These are phyloP conservation scores for Pseudocheirus occidentalis DNA, from an alignment of 2,797 vertebrate genomes.

Conservation along the genomic window DNA sequence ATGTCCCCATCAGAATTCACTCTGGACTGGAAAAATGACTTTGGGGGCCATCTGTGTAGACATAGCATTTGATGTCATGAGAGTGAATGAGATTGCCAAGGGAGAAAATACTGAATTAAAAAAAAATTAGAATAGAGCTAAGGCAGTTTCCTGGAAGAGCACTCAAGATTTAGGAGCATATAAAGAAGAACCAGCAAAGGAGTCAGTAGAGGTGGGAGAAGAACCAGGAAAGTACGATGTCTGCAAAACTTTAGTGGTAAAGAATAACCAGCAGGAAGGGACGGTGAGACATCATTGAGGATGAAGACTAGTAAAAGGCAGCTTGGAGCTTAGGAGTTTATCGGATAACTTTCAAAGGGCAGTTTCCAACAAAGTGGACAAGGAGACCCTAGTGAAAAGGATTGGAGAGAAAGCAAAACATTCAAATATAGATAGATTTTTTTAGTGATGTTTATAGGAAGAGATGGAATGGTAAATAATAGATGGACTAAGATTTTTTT, in stretches of 20 bases:
- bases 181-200: not conserved
- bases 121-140: conserved; percentile 1
- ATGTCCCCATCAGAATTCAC: too few relatives aligned
- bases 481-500: not conserved
- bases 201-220: not conserved
- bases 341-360: not conserved
- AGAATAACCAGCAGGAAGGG: not conserved
- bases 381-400: not conserved
- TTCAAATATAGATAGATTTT: not conserved
- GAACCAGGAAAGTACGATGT: not conserved
- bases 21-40: not conserved
- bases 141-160: not conserved
- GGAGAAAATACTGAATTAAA: not conserved
- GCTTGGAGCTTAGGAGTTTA: not conserved
- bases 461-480: not conserved
- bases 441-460: not conserved
- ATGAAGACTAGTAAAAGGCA: not conserved
- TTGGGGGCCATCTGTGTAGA: not conserved
- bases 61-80: not conserved
- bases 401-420: not conserved
- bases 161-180: not conserved
- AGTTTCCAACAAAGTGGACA: not conserved
- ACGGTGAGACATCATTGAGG: not conserved
- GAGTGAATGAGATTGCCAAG: not conserved
- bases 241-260: not conserved